Conservation (phyloP, 2,113 vertebrate genomes). For the Anhinga rufa region DNA sequence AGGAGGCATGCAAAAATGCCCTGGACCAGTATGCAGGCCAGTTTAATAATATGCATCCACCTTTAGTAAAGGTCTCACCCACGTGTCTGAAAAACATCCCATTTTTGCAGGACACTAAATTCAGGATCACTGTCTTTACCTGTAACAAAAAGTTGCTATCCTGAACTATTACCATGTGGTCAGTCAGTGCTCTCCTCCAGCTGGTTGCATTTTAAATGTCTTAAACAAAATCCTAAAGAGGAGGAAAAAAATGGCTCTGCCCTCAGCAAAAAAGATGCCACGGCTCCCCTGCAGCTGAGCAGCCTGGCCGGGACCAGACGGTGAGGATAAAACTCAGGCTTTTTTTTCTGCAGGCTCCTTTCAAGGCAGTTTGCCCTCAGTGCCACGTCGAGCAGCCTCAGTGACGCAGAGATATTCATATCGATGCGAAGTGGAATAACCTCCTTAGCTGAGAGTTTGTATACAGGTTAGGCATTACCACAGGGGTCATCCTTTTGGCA, state of each 20-base stretch:
- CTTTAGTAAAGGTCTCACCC: not conserved
- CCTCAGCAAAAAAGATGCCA: not conserved
- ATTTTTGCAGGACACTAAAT: not conserved
- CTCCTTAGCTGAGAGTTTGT: not conserved
- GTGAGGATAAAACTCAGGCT: not conserved
- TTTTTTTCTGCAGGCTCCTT: not conserved
- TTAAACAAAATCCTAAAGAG: not conserved
- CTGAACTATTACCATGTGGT: not conserved
- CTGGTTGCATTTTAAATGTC: not conserved
- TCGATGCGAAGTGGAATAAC: not conserved
- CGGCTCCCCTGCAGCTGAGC: not conserved
- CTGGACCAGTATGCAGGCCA: not conserved
- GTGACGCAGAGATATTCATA: not conserved
- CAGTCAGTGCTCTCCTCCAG: not conserved
- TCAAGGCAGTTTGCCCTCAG: not conserved
- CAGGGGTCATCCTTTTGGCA: not conserved
- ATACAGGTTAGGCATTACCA: not conserved
- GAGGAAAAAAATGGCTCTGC: not conserved
- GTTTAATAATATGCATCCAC: not conserved
- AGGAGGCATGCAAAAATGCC: not conserved
- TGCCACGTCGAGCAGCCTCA: not conserved
- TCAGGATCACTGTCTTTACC: not conserved
- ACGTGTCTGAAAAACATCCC: not conserved
- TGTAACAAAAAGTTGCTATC: not conserved
- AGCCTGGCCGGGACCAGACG: slow-evolving; percentile 12